phyloP scores from a whole-genome alignment of 2,797 vertebrate species.

The Tinamus major region DNA sequence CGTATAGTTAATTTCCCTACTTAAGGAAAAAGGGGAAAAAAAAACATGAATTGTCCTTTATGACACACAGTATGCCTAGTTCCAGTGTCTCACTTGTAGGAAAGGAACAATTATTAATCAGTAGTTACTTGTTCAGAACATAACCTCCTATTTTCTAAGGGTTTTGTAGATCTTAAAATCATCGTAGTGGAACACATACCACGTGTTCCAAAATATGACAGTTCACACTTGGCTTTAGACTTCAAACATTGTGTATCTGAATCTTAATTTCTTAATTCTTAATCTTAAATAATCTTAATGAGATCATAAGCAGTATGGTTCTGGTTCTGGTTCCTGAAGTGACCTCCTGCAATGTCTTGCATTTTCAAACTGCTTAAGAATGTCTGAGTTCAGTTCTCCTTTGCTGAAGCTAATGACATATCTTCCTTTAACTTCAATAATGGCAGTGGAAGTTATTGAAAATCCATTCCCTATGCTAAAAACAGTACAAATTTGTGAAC shows the following conservation, averaged over 20 bases:
- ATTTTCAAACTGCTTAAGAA: background rate
- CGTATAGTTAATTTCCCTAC: background rate
- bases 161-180: conserved; percentile 5
- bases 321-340: conserved; percentile 18
- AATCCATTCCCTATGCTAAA: conserved; percentile 36
- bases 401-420: background rate
- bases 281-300: background rate
- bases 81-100: background rate
- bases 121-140: background rate
- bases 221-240: background rate
- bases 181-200: background rate
- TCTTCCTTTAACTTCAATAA: background rate
- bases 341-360: background rate
- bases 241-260: background rate
- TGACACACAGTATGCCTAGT: background rate
- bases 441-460: conserved; percentile 9
- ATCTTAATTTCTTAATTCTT: background rate
- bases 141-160: background rate
- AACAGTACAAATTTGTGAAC: background rate
- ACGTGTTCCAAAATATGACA: background rate
- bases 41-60: background rate
- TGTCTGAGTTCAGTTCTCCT: background rate
- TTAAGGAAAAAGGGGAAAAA: background rate
- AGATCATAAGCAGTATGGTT: background rate
- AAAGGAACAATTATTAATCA: background rate